A percentile compares a stretch with the other conserved stretches of the same genome.
Evolutionary conservation across 2,797 vertebrate genomes (phyloP).

Genomic region (Cottoperca gobio): DNA sequence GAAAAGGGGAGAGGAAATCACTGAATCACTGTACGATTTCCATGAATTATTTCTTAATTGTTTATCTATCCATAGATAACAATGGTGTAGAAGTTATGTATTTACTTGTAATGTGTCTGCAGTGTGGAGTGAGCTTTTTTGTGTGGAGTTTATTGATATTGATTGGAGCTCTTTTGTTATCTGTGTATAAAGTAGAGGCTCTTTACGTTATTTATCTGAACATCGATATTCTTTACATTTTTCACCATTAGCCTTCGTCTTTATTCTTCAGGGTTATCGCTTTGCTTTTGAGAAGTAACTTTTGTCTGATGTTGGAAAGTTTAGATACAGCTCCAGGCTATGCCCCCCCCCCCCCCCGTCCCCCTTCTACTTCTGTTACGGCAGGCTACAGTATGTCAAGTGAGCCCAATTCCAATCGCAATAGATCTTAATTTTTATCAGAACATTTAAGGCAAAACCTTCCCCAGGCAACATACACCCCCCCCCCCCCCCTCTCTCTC

Average conservation of each 20-base stretch:
- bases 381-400: slow-evolving; percentile 42
- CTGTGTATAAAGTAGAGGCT: background rate
- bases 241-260: background rate
- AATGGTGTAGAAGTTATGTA: background rate
- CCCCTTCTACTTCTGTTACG: background rate
- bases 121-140: background rate
- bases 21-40: background rate
- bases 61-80: background rate
- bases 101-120: background rate
- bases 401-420: slow-evolving; percentile 61
- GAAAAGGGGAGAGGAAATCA: background rate
- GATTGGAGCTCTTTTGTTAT: background rate
- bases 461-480: slow-evolving; percentile 20
- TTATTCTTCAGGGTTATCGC: background rate
- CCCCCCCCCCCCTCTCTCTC: background rate
- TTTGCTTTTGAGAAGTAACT: slow-evolving; percentile 29
- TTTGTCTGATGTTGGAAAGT: slow-evolving; percentile 49
- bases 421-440: slow-evolving; percentile 59
- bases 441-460: slow-evolving; percentile 52
- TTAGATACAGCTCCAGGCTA: slow-evolving; percentile 48
- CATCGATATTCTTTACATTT: background rate
- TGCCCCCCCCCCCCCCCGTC: background rate
- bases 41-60: background rate
- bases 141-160: background rate
- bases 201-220: slow-evolving; percentile 1